phyloP scores from a whole-genome alignment of 2,113 vertebrate species.

The Leiothrix lutea region DNA sequence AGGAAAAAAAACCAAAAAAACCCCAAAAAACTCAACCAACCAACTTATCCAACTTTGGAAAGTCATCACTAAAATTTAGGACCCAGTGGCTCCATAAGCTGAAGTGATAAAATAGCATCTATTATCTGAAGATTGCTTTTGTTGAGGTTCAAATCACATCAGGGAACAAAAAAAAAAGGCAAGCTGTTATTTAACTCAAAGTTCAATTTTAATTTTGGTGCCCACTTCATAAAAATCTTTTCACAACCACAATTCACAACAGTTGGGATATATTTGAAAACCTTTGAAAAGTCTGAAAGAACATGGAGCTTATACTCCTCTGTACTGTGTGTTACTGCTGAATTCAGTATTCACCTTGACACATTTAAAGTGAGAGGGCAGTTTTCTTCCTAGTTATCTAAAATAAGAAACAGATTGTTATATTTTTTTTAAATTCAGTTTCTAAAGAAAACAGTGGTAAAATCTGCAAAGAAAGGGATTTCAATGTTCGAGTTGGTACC shows the following conservation, averaged over 20 bases:
- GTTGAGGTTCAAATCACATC: background rate
- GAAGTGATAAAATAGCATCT: background rate
- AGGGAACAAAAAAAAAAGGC: background rate
- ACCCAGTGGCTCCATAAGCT: background rate
- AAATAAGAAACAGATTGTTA: background rate
- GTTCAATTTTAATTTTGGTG: background rate
- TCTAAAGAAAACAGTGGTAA: background rate
- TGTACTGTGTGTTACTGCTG: background rate
- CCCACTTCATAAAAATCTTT: background rate
- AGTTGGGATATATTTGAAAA: background rate
- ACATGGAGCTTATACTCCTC: background rate
- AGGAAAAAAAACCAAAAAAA: accelerated
- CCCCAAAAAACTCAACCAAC: background rate
- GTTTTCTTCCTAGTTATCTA: background rate
- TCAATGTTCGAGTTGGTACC: background rate
- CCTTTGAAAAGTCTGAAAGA: background rate
- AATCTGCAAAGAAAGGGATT: background rate
- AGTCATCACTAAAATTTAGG: background rate
- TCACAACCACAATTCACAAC: background rate
- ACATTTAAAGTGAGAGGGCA: background rate
- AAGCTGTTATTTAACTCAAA: background rate
- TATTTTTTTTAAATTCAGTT: background rate
- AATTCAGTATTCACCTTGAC: background rate
- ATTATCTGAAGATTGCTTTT: background rate
- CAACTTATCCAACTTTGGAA: background rate